Evolutionary conservation across 2,113 vertebrate species (phyloP).

Genomic region (Reinhardtius hippoglossoides): DNA sequence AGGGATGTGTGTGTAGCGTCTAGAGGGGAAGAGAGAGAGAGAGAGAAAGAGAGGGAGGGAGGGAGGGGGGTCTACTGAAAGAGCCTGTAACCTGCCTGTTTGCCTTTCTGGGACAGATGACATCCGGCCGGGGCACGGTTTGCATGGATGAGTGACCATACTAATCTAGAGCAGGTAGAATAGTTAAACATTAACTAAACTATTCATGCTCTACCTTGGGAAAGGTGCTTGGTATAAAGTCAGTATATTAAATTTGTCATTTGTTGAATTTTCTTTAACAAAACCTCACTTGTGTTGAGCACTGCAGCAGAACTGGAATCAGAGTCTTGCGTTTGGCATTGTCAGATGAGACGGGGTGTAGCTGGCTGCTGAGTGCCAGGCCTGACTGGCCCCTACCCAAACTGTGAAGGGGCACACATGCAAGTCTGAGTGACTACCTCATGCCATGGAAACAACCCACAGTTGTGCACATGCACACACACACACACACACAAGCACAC

Average conservation of each 20-base stretch:
- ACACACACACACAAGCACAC: not conserved
- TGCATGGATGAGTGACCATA: slow-evolving; percentile 35
- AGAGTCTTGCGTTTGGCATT: slow-evolving; percentile 21
- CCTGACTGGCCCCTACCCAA: slow-evolving; percentile 37
- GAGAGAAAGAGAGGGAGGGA: no score
- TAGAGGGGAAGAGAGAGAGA: slow-evolving; percentile 54
- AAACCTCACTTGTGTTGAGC: not conserved
- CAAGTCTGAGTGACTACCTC: slow-evolving; percentile 45
- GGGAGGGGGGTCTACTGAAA: slow-evolving; percentile 50
- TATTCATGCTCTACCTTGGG: not conserved
- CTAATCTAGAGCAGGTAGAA: slow-evolving; percentile 29
- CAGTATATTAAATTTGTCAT: not conserved
- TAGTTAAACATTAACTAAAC: slow-evolving; percentile 35
- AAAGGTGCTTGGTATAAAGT: not conserved
- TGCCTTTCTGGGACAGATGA: slow-evolving; percentile 71
- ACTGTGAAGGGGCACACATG: slow-evolving; percentile 17
- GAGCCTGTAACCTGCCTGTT: slow-evolving; percentile 60
- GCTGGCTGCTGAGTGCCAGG: slow-evolving; percentile 52
- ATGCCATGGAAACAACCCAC: slow-evolving; percentile 64
- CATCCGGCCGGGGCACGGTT: slow-evolving; percentile 60
- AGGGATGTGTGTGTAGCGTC: slow-evolving; percentile 60
- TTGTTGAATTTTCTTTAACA: not conserved
- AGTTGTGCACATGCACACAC: not conserved
- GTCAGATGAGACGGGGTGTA: slow-evolving; percentile 68
- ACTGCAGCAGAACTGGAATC: not conserved